Evolutionary conservation across 2,888 invertebrate genomes (phyloP).

Genomic region (Pemphredon lugubris): DNA sequence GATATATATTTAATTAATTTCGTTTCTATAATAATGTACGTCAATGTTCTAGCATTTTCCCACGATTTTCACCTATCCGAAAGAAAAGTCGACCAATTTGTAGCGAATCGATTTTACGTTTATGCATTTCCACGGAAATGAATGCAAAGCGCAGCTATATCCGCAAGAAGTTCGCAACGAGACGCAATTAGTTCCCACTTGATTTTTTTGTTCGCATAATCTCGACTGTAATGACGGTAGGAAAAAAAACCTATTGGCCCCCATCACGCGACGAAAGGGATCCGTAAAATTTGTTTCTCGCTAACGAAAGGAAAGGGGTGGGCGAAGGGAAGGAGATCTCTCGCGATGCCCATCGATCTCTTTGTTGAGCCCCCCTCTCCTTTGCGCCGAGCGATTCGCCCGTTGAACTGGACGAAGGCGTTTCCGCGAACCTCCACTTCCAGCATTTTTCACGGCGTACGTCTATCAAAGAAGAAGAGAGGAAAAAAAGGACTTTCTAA

Average conservation of each 20-base stretch:
- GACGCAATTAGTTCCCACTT: too few species aligned
- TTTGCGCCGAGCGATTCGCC: conserved; percentile 33
- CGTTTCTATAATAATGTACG: too few species aligned
- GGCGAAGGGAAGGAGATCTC: conserved; percentile 53
- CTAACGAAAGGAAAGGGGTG: conserved; percentile 3
- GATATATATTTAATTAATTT: too few species aligned
- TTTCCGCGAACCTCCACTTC: conserved; percentile 55
- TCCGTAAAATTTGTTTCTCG: conserved; percentile 29
- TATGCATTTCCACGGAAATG: too few species aligned
- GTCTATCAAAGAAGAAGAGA: conserved; percentile 16
- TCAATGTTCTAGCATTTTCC: too few species aligned
- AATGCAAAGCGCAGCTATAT: too few species aligned
- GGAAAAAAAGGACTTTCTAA: conserved; percentile 49
- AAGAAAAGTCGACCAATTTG: too few species aligned
- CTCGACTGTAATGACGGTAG: neutral
- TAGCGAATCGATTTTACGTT: too few species aligned
- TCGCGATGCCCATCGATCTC: conserved; percentile 52
- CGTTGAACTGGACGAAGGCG: conserved; percentile 38
- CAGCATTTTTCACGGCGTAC: conserved; percentile 3
- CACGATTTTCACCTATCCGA: too few species aligned
- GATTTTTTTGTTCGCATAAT: too few species aligned
- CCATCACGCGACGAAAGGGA: neutral
- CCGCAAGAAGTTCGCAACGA: too few species aligned
- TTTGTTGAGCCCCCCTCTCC: conserved; percentile 45
- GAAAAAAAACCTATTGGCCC: neutral